A percentile compares a stretch with the other conserved stretches of the same genome.
Evolutionary conservation across 2,888 invertebrate species (phyloP).

Genomic region (Aporophyla nigra): DNA sequence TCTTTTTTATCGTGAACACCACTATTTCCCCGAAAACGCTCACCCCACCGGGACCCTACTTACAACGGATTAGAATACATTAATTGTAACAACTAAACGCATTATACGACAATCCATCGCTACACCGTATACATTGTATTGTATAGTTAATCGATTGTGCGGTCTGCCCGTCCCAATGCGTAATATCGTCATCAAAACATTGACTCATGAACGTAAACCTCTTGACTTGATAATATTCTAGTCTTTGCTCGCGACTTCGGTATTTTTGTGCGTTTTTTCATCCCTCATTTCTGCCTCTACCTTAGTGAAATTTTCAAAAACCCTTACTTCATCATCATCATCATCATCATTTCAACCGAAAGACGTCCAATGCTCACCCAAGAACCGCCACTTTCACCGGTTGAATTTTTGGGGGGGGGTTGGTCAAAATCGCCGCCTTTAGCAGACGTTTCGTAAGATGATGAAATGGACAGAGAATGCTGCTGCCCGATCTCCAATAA

Average conservation of each 20-base stretch:
- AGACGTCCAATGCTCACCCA: too few relatives aligned
- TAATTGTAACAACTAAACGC: slow-evolving; percentile 26
- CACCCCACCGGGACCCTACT: not conserved
- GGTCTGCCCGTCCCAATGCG: slow-evolving; percentile 29
- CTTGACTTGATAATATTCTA: not conserved
- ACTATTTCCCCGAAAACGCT: slow-evolving; percentile 10
- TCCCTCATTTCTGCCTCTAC: not conserved
- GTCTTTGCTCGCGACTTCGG: not conserved
- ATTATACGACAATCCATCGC: slow-evolving; percentile 7
- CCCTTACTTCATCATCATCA: too few relatives aligned
- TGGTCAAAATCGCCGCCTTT: too few relatives aligned
- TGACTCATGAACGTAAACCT: slow-evolving; percentile 37
- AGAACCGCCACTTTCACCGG: too few relatives aligned
- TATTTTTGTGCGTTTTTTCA: not conserved
- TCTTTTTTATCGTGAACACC: not conserved
- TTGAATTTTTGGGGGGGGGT: too few relatives aligned
- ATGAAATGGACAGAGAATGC: too few relatives aligned
- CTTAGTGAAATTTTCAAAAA: not conserved
- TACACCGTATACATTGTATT: slow-evolving; percentile 24
- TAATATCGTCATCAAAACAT: slow-evolving; percentile 38
- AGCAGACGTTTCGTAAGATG: too few relatives aligned
- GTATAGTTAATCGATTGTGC: slow-evolving; percentile 40
- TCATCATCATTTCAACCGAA: too few relatives aligned
- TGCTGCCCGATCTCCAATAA: too few relatives aligned
- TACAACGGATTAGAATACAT: slow-evolving; percentile 37